Base-by-base conservation (phyloP, 1,140 invertebrate genomes). In the Halictus rubicundus region DNA sequence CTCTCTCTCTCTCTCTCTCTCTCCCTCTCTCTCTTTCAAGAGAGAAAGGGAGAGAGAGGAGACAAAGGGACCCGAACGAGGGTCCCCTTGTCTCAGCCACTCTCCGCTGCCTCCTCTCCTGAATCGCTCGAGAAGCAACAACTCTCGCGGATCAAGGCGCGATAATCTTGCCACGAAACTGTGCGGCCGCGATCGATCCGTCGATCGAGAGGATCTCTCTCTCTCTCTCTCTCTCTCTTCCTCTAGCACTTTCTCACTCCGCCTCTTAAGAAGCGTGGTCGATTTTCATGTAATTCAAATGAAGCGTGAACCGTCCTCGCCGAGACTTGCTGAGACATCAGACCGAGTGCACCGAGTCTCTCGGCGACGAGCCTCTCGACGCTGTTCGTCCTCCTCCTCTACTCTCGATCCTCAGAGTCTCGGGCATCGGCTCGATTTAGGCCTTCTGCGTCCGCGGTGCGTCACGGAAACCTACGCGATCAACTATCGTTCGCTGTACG, bases 211-310 rank as follows among this genome's bases (percentile, higher is more conserved):
- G 68, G 80, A 74, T 71, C 79, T 25, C 32, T 49, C 5, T 61
- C 59, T 25, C 32, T 49, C 5, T 61, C 59, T 32, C 49, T 49
- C 37, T 64, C 32, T 59, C 42, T n/a, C 12, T 54, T 32, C 9
- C 49, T 66, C 74, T 78, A 14, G 14, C 49, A 6, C 5, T 52
- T 16, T 52, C 49, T 52, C 57, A 23, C 49, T 32, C 60, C 78
- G 59, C 54, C 57, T n/a, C 64, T 76, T 68, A 60, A 85, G 82
- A 46, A 82, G 71, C 42, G 61, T 70, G 68, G 79, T 85, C 73
- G 83, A 86, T 81, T 83, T 83, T 86, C 84, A 86, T 87, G 86
- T 87, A 80, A 86, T 88, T 88, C 80, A 81, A 88, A 87, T 84
- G 80, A 86, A 82, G 39, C 71, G 59, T 68, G 54, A 75, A 42